Percentiles rank a stretch among this genome's conserved stretches.
phyloP scores from a whole-genome alignment of 2,888 invertebrate genomes.

The Catocala sponsa region DNA sequence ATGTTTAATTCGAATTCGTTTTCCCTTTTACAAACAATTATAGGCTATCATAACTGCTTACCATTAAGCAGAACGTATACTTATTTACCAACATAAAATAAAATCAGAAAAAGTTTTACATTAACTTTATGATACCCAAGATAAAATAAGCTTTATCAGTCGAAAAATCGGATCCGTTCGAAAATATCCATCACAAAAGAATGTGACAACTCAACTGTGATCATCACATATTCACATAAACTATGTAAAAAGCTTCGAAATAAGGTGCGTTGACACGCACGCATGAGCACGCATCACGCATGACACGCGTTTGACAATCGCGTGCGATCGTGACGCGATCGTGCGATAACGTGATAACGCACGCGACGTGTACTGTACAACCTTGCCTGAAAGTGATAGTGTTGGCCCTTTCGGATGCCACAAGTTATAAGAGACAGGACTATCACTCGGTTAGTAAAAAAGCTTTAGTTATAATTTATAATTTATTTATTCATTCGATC shows the following conservation, averaged over 20 bases:
- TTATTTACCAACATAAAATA: too few relatives aligned
- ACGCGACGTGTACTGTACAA: slow-evolving; percentile 28
- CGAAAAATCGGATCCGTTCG: neutral
- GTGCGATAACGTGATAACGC: slow-evolving; percentile 48
- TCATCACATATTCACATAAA: slow-evolving; percentile 46
- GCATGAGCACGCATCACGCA: slow-evolving; percentile 53
- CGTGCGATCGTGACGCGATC: slow-evolving; percentile 39
- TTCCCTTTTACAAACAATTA: too few relatives aligned
- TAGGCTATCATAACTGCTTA: too few relatives aligned
- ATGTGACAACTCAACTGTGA: slow-evolving; percentile 48
- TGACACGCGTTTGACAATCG: slow-evolving; percentile 48
- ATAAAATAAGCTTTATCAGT: too few relatives aligned
- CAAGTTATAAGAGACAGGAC: slow-evolving; percentile 6
- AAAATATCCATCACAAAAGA: slow-evolving; percentile 12
- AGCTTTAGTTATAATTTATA: too few relatives aligned
- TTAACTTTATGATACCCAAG: too few relatives aligned
- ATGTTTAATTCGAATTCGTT: too few relatives aligned
- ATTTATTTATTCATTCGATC: too few relatives aligned
- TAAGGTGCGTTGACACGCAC: slow-evolving; percentile 58
- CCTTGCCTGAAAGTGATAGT: slow-evolving; percentile 38
- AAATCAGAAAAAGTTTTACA: too few relatives aligned
- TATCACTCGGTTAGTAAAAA: too few relatives aligned
- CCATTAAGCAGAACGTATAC: too few relatives aligned
- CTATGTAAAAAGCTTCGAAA: slow-evolving; percentile 50
- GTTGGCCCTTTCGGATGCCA: slow-evolving; percentile 6